These are phyloP conservation scores for Paedocypris sp. DNA, from an alignment of 2,113 vertebrate species.

Conservation along the genomic window DNA sequence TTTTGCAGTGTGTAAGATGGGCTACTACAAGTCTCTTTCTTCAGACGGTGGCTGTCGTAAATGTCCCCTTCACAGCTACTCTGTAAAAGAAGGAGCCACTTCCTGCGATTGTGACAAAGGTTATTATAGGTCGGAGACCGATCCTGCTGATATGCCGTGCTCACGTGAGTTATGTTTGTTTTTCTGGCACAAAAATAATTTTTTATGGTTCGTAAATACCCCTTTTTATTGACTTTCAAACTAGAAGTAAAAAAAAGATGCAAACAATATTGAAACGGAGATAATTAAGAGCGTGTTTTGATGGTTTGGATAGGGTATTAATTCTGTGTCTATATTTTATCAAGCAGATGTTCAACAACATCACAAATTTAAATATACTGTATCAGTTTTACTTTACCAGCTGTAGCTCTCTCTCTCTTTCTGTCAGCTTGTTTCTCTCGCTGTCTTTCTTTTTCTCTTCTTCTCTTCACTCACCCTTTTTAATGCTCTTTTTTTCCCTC, in stretches of 20 bases:
- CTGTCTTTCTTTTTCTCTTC: not conserved
- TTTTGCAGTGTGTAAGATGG: constrained; percentile 84
- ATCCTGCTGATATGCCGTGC: constrained; percentile 89
- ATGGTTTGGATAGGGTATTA: not conserved
- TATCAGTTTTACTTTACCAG: constrained; percentile 19
- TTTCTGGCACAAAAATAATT: no score
- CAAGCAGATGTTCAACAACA: constrained; percentile 17
- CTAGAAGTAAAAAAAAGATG: no score
- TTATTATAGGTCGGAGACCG: constrained; percentile 83
- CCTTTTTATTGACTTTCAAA: no score
- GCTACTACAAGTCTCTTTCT: constrained; percentile 88
- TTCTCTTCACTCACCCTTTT: not conserved
- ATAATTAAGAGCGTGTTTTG: no score
- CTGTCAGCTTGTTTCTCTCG: not conserved
- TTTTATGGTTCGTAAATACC: no score
- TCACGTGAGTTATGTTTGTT: constrained; percentile 77
- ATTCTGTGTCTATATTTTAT: constrained; percentile 3
- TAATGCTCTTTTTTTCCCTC: not conserved
- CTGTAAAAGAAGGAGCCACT: constrained; percentile 84
- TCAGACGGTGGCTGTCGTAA: constrained; percentile 80
- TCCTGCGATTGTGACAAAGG: constrained; percentile 88
- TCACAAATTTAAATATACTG: constrained; percentile 30
- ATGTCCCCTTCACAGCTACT: constrained; percentile 91
- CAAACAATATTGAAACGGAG: no score
- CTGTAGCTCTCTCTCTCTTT: constrained; percentile 4